Conservation (phyloP, 2,888 invertebrate genomes). For the Hetaerina titia region DNA sequence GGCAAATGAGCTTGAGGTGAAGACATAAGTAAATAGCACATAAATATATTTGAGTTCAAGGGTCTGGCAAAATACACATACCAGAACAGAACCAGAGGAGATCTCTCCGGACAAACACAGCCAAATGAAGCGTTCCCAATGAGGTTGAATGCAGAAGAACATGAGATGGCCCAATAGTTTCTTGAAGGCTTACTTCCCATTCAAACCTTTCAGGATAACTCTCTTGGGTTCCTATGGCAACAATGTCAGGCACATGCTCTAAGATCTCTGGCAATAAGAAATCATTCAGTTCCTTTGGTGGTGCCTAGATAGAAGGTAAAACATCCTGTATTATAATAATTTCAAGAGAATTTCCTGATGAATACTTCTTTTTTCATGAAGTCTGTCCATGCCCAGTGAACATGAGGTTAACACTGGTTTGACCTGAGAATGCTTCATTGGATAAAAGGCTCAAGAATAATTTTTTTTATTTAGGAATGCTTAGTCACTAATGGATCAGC, state of each 20-base stretch:
- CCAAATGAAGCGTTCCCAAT: slow-evolving; percentile 93
- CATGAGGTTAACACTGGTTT: too few relatives aligned
- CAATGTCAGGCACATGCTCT: slow-evolving; percentile 92
- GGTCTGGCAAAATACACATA: slow-evolving; percentile 72
- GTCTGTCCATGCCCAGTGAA: background rate
- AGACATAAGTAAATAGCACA: too few relatives aligned
- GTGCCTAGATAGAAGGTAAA: slow-evolving; percentile 77
- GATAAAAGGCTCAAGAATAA: too few relatives aligned
- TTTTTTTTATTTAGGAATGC: too few relatives aligned
- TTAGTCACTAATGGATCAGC: too few relatives aligned
- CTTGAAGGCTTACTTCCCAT: slow-evolving; percentile 95
- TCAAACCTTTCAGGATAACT: slow-evolving; percentile 91
- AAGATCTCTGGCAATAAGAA: slow-evolving; percentile 92
- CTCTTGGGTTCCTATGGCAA: slow-evolving; percentile 96
- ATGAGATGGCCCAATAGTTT: slow-evolving; percentile 95
- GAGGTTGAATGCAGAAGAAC: slow-evolving; percentile 92
- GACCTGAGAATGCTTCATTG: too few relatives aligned
- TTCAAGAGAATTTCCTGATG: background rate
- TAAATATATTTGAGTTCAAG: too few relatives aligned
- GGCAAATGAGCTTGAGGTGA: too few relatives aligned
- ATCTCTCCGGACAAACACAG: slow-evolving; percentile 92
- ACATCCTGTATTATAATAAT: background rate
- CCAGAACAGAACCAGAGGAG: slow-evolving; percentile 97
- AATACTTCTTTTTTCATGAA: background rate
- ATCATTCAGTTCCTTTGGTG: slow-evolving; percentile 86